Evolutionary conservation across 2,797 vertebrate genomes (phyloP), one percentile per base, ranked within the genome.

Genomic region (Emys orbicularis): DNA sequence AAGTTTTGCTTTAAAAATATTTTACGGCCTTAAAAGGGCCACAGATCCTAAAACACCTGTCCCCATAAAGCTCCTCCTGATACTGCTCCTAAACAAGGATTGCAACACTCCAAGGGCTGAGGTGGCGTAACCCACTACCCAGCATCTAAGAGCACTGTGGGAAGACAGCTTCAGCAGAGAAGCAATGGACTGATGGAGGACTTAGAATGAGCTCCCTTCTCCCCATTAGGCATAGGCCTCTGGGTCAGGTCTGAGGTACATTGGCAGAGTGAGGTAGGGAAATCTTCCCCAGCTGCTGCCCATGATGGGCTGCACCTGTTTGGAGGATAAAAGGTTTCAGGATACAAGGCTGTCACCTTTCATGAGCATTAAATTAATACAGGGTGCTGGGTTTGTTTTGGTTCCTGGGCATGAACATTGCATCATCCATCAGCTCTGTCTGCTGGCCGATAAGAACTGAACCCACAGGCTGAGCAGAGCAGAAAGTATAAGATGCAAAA

Each of bases 371-470:
- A 81, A 86, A 95, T 91, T 84, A 76, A 86, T 90, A 44, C 34
- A 86, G 83, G 16, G 27, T 1, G 2, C 29, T n/a, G 83, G 68
- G 68, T 57, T 92, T 94, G 86, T 89, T 97, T 90, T 89, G 85
- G 92, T 95, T 96, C 44, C 94, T 0, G 8, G 93, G 90, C 88
- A 91, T 21, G 86, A 92, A 49, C 5, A 19, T 68, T 0, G 0
- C 65, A 86, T 56, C 91, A 65, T 0, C 34, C 88, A 95, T 89
- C 65, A 23, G 6, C 90, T 90, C 93, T 93, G 96, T 81, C 74
- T 82, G 83, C 94, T 94, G 83, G 41, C 94, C 95, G 96, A 95
- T 95, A 97, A 95, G 49, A 34, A 91, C 0, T 0, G 74, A 87
- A 59, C 88, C 92, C 91, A 91, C 2, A 0, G 79, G 95, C 90